These are phyloP conservation scores for Lacerta viridis DNA, from an alignment of 2,797 vertebrate species.

Conservation along the genomic window DNA sequence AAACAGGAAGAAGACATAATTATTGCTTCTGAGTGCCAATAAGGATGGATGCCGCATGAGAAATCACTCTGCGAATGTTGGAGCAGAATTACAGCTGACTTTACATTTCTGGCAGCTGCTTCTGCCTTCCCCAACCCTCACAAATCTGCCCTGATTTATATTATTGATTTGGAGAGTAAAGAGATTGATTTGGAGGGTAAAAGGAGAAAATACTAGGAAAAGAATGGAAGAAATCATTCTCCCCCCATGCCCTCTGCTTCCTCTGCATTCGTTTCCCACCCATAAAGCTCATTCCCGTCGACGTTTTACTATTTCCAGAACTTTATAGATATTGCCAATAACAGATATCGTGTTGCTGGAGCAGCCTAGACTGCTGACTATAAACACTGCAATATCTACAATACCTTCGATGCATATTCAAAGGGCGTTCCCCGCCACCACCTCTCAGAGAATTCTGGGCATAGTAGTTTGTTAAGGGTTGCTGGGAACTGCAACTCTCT, in stretches of 20 bases:
- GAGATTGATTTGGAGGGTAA: slow-evolving; percentile 7
- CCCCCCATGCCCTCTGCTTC: background rate
- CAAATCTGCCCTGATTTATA: slow-evolving; percentile 9
- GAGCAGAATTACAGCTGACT: background rate
- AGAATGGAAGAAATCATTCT: background rate
- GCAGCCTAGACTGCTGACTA: too few species aligned
- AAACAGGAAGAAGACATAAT: too few species aligned
- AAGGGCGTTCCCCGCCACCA: too few species aligned
- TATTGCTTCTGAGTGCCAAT: background rate
- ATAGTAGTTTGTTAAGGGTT: too few species aligned
- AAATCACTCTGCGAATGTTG: background rate
- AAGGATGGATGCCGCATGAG: background rate
- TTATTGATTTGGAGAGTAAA: slow-evolving; percentile 20
- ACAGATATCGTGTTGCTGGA: too few species aligned
- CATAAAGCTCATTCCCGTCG: background rate
- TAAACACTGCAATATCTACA: too few species aligned
- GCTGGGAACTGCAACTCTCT: too few species aligned
- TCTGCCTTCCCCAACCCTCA: background rate
- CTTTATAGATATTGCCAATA: too few species aligned
- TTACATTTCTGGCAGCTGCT: background rate
- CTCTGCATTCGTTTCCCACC: background rate
- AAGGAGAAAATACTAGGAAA: slow-evolving; percentile 2
- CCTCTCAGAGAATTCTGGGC: too few species aligned
- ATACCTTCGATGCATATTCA: too few species aligned
- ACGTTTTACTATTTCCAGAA: background rate